Conservation (phyloP, 2,888 invertebrate genomes). For the Cynaeus angustus region DNA sequence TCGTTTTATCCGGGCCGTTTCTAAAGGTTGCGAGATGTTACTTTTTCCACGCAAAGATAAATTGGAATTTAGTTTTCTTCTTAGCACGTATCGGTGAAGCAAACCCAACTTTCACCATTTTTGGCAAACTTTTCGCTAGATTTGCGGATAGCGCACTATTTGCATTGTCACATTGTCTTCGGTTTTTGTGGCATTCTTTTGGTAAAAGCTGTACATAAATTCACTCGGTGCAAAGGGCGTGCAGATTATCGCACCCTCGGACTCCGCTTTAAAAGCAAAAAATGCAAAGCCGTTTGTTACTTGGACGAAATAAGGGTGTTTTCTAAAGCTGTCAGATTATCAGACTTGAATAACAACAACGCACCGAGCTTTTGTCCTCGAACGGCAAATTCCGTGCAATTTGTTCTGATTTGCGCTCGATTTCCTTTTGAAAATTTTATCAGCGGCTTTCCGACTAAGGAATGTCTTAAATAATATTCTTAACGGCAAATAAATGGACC, state of each 20-base stretch:
- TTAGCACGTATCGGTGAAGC: slow-evolving; percentile 17
- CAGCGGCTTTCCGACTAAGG: slow-evolving; percentile 29
- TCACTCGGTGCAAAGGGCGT: slow-evolving; percentile 19
- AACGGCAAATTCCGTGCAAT: slow-evolving; percentile 41
- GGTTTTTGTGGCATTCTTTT: too few species aligned
- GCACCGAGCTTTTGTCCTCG: slow-evolving; percentile 38
- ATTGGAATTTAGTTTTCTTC: slow-evolving; percentile 41
- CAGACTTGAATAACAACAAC: slow-evolving; percentile 46
- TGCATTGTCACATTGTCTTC: too few species aligned
- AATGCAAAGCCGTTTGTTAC: slow-evolving; percentile 44
- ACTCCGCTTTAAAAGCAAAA: slow-evolving; percentile 38
- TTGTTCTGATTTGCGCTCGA: slow-evolving; percentile 46
- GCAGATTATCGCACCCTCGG: slow-evolving; percentile 44
- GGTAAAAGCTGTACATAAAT: slow-evolving; percentile 23
- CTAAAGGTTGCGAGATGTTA: slow-evolving; percentile 29
- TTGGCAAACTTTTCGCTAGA: not conserved
- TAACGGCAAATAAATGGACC: slow-evolving; percentile 21
- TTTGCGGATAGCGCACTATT: not conserved
- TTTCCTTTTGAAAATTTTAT: slow-evolving; percentile 46
- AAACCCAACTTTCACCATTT: not conserved
- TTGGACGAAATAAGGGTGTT: slow-evolving; percentile 43
- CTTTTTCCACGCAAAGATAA: slow-evolving; percentile 32
- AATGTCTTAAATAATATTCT: slow-evolving; percentile 4
- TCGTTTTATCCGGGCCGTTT: slow-evolving; percentile 43
- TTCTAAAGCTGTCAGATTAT: slow-evolving; percentile 47